Conservation (phyloP, 2,888 invertebrate species). For the Amblyteles armatorius region DNA sequence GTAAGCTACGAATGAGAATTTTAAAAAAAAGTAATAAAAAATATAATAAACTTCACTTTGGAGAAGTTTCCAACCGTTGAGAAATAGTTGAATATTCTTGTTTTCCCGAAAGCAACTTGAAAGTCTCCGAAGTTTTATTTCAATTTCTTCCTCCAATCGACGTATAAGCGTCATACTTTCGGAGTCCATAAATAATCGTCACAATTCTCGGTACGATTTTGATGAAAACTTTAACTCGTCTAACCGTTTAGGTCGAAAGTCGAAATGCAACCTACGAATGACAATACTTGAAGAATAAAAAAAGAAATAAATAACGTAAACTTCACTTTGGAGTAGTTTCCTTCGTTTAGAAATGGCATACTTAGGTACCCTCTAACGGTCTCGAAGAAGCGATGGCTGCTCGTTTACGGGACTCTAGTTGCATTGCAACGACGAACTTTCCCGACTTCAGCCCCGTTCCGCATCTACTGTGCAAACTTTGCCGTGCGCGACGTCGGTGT, state of each 20-base stretch:
- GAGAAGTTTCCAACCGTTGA: no score
- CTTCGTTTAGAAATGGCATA: neutral
- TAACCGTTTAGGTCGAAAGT: neutral
- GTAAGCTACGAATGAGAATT: slow-evolving; percentile 7
- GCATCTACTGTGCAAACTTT: slow-evolving; percentile 32
- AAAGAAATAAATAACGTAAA: neutral
- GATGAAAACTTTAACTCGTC: neutral
- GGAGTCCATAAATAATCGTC: neutral
- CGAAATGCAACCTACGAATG: neutral
- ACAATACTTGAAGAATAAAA: neutral
- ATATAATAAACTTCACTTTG: slow-evolving; percentile 3
- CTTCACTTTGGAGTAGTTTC: slow-evolving; percentile 21
- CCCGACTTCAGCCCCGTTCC: slow-evolving; percentile 7
- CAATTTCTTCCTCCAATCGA: neutral
- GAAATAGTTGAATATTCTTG: no score
- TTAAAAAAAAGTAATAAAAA: neutral
- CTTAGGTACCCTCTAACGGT: slow-evolving; percentile 9
- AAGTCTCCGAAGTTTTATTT: neutral
- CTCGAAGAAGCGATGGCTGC: slow-evolving; percentile 14
- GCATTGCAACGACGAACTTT: slow-evolving; percentile 28
- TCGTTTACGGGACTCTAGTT: slow-evolving; percentile 29
- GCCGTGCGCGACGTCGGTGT: neutral
- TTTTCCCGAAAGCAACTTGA: neutral
- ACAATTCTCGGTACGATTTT: neutral
- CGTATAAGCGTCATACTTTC: neutral